Base-by-base conservation (phyloP, 2,113 vertebrate genomes). In the Megaceryle torquata region DNA sequence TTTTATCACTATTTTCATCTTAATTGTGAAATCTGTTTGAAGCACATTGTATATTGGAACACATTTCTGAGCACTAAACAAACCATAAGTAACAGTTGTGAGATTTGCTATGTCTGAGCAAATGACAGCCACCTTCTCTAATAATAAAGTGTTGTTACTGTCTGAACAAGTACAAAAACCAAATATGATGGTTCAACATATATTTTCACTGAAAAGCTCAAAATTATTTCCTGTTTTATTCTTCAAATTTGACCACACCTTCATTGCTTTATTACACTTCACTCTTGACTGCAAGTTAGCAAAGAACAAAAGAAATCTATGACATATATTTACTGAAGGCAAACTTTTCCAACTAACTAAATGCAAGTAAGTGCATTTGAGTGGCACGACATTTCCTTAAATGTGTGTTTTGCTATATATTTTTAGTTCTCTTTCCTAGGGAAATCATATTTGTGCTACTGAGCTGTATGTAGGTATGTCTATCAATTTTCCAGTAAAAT, bases 1-100 rank as follows among this genome's bases (percentile, higher is more conserved):
- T 57, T 39, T n/a, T 10, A 37, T 59, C 70, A 50, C 5, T 77
- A 12, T 95, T 92, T 46, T 78, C 59, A 88, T 33, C 22, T 68
- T 77, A 89, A 93, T 57, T 91, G 70, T 43, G 72, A 95, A 59
- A 94, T 95, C 82, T 59, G 5, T 88, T 69, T 78, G 29, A 22
- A 76, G 10, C 37, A 80, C 43, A 51, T 7, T 83, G 75, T 48
- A 17, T 65, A 70, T 15, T n/a, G 86, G 79, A 93, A 87, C 13
- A 51, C 19, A 91, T 71, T 91, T 91, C 61, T 81, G 77, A 89
- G 44, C 31, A 65, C 15, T 54, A 35, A 82, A 82, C 4, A 63
- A 86, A 57, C 37, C 64, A 0, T 15, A 89, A 76, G 78, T 82
- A 88, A 91, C 26, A 83, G 56, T 60, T 91, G 37, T 63, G 71